Conservation (phyloP, 2,888 invertebrate genomes). For the Mesorhabditis belari region DNA sequence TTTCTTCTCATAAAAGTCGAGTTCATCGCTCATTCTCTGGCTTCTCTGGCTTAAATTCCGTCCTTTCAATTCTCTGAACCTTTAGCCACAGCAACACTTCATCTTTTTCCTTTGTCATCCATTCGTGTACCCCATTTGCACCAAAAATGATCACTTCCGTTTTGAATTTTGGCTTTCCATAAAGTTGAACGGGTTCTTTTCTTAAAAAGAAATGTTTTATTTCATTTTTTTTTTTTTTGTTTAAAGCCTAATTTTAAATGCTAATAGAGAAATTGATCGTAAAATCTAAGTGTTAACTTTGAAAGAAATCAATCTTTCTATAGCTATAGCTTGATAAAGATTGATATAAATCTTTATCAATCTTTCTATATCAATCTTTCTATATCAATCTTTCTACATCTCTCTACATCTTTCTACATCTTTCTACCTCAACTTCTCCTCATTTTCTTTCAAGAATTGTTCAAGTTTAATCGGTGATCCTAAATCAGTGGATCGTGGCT, state of each 20-base stretch:
- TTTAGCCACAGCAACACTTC: background rate
- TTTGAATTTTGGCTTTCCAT: conserved; percentile 30
- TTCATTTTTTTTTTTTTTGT: background rate
- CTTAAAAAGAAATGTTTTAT: conserved; percentile 8
- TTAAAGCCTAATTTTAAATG: background rate
- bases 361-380: too few species aligned
- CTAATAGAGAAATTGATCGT: background rate
- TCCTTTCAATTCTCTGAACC: background rate
- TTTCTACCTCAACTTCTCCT: conserved; percentile 28
- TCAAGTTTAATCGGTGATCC: conserved; percentile 29
- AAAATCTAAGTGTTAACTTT: background rate
- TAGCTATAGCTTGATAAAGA: too few species aligned
- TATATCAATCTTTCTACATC: too few species aligned
- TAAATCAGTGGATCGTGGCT: conserved; percentile 21
- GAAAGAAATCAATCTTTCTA: background rate
- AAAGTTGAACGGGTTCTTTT: conserved; percentile 31
- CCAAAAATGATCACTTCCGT: conserved; percentile 31
- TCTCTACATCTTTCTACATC: too few species aligned
- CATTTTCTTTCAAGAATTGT: conserved; percentile 32
- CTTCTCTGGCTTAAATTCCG: too few species aligned
- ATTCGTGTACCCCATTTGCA: background rate
- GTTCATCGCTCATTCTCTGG: too few species aligned
- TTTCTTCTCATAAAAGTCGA: too few species aligned
- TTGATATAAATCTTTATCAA: background rate
- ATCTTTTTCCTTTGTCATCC: background rate